Conservation (phyloP, 1,140 invertebrate species). For the Sycobia sp. region DNA sequence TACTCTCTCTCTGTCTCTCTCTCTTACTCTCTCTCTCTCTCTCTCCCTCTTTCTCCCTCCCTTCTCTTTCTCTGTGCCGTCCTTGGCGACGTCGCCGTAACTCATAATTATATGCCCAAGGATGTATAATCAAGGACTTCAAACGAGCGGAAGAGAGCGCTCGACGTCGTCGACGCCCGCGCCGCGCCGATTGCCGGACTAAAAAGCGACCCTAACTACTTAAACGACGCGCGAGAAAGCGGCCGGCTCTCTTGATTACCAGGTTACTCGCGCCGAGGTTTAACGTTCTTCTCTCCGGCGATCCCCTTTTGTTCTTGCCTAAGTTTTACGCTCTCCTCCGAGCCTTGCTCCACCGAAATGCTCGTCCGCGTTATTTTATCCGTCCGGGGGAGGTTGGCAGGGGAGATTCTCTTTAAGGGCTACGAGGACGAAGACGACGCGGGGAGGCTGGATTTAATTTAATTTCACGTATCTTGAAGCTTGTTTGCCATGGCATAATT, state of each 20-base stretch:
- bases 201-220: slow-evolving; percentile 24
- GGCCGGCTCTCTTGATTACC: background rate
- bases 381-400: too few species aligned
- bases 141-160: background rate
- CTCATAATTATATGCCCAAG: slow-evolving; percentile 18
- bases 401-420: too few species aligned
- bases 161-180: background rate
- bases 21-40: background rate
- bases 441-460: too few species aligned
- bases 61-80: background rate
- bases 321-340: too few species aligned
- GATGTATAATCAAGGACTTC: slow-evolving; percentile 32
- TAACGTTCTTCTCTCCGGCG: background rate
- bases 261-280: background rate
- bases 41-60: background rate
- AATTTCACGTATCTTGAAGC: too few species aligned
- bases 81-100: background rate
- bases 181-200: slow-evolving; percentile 6
- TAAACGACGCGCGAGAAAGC: background rate
- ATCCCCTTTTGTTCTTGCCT: background rate
- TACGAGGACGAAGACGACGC: too few species aligned
- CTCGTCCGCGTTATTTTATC: too few species aligned
- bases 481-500: too few species aligned
- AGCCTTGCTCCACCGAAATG: too few species aligned
- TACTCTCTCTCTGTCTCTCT: too few species aligned